phyloP scores from a whole-genome alignment of 2,797 vertebrate genomes.

The Gila robusta region DNA sequence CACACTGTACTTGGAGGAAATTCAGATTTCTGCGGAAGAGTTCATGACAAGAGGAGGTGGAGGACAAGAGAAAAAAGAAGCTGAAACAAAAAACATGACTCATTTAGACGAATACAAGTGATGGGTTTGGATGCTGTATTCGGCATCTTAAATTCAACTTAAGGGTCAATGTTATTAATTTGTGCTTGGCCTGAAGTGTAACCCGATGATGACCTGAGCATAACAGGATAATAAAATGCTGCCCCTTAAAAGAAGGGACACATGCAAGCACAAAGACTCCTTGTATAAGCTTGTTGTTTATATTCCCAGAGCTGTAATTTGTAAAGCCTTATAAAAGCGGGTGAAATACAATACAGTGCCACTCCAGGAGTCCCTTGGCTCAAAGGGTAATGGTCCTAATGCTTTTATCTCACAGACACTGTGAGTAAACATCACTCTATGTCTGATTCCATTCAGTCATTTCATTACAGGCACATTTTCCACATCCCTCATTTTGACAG shows the following conservation, averaged over 20 bases:
- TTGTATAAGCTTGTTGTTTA: constrained; percentile 66
- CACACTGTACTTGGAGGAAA: constrained; percentile 51
- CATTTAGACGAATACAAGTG: constrained; percentile 35
- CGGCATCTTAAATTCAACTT: constrained; percentile 44
- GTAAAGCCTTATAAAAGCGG: constrained; percentile 66
- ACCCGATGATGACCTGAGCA: constrained; percentile 58
- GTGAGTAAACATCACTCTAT: constrained; percentile 64
- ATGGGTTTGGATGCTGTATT: constrained; percentile 33
- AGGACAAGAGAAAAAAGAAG: not conserved
- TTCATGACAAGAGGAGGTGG: constrained; percentile 33
- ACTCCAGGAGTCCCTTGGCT: constrained; percentile 60
- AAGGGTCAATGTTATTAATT: constrained; percentile 60
- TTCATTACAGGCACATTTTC: constrained; percentile 69
- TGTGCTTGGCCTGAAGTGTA: constrained; percentile 52
- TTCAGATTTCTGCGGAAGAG: constrained; percentile 68
- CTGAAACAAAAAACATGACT: not conserved
- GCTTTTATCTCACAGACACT: constrained; percentile 69
- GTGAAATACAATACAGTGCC: constrained; percentile 65
- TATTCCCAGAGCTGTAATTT: constrained; percentile 68
- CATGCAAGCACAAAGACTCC: constrained; percentile 64
- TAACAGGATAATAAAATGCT: constrained; percentile 65
- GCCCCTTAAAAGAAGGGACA: constrained; percentile 61
- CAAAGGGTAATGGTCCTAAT: constrained; percentile 66
- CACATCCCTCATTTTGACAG: constrained; percentile 64
- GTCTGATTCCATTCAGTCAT: constrained; percentile 63